These are phyloP conservation scores for Zophobas morio DNA, from an alignment of 1,140 invertebrate genomes.

Conservation along the genomic window DNA sequence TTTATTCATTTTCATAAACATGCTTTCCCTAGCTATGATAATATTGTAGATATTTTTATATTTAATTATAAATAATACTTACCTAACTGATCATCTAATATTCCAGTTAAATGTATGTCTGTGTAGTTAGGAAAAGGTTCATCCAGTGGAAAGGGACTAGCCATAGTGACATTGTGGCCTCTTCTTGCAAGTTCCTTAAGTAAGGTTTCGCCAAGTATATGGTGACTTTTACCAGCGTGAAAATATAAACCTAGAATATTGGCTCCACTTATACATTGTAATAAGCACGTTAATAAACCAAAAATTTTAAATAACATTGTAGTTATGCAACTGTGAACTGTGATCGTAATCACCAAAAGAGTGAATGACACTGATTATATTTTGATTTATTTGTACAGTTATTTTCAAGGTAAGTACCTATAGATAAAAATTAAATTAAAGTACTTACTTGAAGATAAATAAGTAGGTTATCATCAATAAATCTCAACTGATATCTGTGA, in stretches of 20 bases:
- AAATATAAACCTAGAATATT: constrained; percentile 53
- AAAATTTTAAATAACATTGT: constrained; percentile 5
- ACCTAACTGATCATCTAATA: constrained; percentile 52
- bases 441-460: neutral
- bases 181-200: constrained; percentile 65
- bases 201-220: constrained; percentile 55
- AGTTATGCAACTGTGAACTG: neutral
- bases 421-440: neutral
- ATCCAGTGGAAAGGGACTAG: constrained; percentile 70
- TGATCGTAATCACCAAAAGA: neutral
- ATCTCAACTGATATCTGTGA: no score
- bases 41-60: neutral
- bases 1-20: constrained; percentile 50
- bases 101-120: constrained; percentile 62
- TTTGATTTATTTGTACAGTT: constrained; percentile 3
- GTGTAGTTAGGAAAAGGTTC: constrained; percentile 68
- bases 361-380: constrained; percentile 1
- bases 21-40: constrained; percentile 42
- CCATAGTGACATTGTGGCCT: constrained; percentile 69
- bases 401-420: neutral
- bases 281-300: neutral
- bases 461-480: neutral
- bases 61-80: constrained; percentile 52
- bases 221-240: constrained; percentile 49
- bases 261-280: constrained; percentile 18